These are phyloP conservation scores for Agrypnia vestita DNA, from an alignment of 1,140 invertebrate species.

Conservation along the genomic window DNA sequence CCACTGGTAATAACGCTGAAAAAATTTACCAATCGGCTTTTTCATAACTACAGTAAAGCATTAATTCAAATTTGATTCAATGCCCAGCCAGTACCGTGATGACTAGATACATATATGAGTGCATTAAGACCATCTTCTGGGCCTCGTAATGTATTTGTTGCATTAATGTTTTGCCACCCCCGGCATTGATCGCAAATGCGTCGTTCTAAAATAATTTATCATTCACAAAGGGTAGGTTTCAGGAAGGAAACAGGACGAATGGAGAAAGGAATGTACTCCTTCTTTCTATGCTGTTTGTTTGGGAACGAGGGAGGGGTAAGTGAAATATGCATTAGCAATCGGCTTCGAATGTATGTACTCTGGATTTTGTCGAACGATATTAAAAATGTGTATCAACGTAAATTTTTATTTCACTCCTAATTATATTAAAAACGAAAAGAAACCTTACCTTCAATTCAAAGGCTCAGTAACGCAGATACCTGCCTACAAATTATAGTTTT, in stretches of 20 bases:
- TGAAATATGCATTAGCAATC: slow-evolving; percentile 56
- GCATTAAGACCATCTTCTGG: neutral
- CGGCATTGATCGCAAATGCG: slow-evolving; percentile 24
- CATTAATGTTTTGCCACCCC: slow-evolving; percentile 32
- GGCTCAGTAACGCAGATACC: no score
- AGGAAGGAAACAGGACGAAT: slow-evolving; percentile 50
- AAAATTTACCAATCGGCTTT: no score
- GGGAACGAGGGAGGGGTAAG: slow-evolving; percentile 26
- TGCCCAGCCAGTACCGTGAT: neutral
- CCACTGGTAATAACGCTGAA: no score
- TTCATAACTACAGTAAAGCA: no score
- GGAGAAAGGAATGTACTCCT: slow-evolving; percentile 35
- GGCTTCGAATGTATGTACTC: slow-evolving; percentile 5
- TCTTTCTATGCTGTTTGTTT: slow-evolving; percentile 34
- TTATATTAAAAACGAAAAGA: no score
- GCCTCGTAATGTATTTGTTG: slow-evolving; percentile 35
- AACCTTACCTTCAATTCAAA: no score
- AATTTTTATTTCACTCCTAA: no score
- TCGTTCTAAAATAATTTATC: slow-evolving; percentile 55
- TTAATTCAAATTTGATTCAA: no score
- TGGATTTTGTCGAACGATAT: neutral
- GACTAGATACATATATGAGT: neutral
- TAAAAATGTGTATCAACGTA: neutral
- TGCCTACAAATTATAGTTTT: no score
- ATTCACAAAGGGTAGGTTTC: slow-evolving; percentile 49